Base-by-base conservation (phyloP, 1,140 invertebrate genomes). In the Amyelois transitella region DNA sequence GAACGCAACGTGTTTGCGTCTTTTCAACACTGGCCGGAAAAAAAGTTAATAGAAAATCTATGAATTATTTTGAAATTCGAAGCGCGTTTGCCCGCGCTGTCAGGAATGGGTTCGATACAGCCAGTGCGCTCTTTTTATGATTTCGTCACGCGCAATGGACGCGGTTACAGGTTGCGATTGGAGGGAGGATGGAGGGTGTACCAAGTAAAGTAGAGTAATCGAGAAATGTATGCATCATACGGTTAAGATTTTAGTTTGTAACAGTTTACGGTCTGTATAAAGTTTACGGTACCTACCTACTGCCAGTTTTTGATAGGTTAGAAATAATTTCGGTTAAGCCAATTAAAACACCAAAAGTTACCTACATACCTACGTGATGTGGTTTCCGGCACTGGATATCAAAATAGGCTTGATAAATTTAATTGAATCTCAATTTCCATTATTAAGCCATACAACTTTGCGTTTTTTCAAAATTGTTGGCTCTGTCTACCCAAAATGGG, bases 1-100 rank as follows among this genome's bases (percentile, higher is more conserved):
- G 75, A 69, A 67, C 81, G 81, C 68, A 76, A 81, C 80, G 81
- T 86, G 66, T 77, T 85, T 75, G 63, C 25, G 28, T 69, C 55
- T 81, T 75, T 57, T 6, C 51, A 57, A 54, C 64, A 65, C 61
- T 60, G 68, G 17, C 14, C 43, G 61, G 51, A 55, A 57, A 58
- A 66, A 63, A 70, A 53, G 12, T 21, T 28, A 48, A 51, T 66
- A 62, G 53, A 51, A 52, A 60, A 18, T 50, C 43, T 67, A 58
- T 53, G 21, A 47, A 53, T 49, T 44, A 43, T 52, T 66, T 66
- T 62, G 51, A 62, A 58, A 55, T 66, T 56, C 21, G 51, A 54
- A 43, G 65, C 77, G 75, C 72, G 69, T 45, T 53, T 55, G 38
- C 48, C 50, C 66, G 75, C 77, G 69, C 70, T 48, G 53, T 53